Conservation (phyloP, 1,140 invertebrate species). For the Procambarus virginalis region DNA sequence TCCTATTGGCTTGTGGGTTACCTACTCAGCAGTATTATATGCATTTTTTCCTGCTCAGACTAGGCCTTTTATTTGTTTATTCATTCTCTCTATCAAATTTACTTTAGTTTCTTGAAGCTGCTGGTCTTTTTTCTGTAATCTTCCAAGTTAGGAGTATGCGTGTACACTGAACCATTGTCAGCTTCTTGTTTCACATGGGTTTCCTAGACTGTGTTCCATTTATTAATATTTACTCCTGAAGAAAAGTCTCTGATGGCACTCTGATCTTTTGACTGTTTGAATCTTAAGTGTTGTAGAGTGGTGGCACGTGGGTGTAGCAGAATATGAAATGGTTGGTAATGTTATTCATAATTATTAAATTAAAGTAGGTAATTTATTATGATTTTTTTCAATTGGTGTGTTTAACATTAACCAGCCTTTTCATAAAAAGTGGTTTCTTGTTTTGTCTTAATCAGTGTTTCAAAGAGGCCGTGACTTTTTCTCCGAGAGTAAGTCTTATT, state of each 20-base stretch:
- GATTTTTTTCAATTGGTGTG: background rate
- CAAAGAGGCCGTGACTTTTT: constrained; percentile 2
- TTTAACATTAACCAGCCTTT: background rate
- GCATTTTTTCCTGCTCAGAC: constrained; percentile 59
- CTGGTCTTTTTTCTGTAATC: constrained; percentile 34
- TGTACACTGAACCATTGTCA: constrained; percentile 45
- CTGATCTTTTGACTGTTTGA: background rate
- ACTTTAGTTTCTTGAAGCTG: constrained; percentile 27
- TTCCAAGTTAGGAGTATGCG: constrained; percentile 46
- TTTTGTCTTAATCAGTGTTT: background rate
- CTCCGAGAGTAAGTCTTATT: background rate
- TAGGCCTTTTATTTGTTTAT: constrained; percentile 48
- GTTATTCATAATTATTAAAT: background rate
- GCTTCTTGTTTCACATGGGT: constrained; percentile 55
- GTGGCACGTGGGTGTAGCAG: constrained; percentile 9
- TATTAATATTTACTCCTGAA: constrained; percentile 26
- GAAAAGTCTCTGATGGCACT: constrained; percentile 26
- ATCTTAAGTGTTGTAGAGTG: constrained; percentile 44
- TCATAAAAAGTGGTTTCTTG: constrained; percentile 3
- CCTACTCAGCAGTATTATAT: constrained; percentile 55
- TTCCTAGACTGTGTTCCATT: constrained; percentile 39
- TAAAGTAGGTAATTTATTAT: background rate
- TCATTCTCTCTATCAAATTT: constrained; percentile 17
- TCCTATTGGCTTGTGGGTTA: constrained; percentile 46
- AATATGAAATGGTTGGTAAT: background rate